Evolutionary conservation across 2,113 vertebrate species (phyloP), one percentile per base, ranked within the genome.

Genomic region (Carassius auratus): DNA sequence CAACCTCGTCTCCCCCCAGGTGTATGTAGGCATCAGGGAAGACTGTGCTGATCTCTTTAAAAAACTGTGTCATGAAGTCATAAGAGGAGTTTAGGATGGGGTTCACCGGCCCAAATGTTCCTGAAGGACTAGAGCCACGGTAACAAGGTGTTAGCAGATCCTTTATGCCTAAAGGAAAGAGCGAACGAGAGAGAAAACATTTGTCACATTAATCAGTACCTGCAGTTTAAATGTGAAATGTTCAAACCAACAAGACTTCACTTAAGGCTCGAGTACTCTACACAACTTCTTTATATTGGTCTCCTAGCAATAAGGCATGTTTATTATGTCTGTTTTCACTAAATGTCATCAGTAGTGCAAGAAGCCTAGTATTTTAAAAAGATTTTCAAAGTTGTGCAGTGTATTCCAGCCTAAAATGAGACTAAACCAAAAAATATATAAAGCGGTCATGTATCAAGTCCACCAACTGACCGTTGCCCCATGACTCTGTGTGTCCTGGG

Each of bases 1-100:
- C 92, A 86, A 99, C 98, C 94, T 99, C 98, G 86, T 99, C 98
- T 74, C 98, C 98, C 86, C 98, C 98, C 87, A 99, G 92, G 90
- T 99, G 98, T 88, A 99, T 85, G 55, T 97, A 97, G 19, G 91
- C 69, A 64, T 99, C 98, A 9, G 97, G 96, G 93, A 99, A 99
- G 76, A 97, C 95, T 0, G 17, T 33, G 91, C 95, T 95, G 92
- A 99, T 88, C 94, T 99, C 98, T 87, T 93, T 90, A 90, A 99
- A 98, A 87, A 99, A 93, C 83, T 84, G 87, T 19, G 74, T 79
- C 95, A 99, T 96, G 92, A 99, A 99, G 15, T 93, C 90, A 0
- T 99, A 99, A 1, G 97, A 98, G 89, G 96, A 92, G 95, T 98
- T 98, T 84, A 96, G 76, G 90, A 93, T 93, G 23, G 98, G 98